Conservation (phyloP, 2,797 vertebrate species). For the Streptopelia turtur region DNA sequence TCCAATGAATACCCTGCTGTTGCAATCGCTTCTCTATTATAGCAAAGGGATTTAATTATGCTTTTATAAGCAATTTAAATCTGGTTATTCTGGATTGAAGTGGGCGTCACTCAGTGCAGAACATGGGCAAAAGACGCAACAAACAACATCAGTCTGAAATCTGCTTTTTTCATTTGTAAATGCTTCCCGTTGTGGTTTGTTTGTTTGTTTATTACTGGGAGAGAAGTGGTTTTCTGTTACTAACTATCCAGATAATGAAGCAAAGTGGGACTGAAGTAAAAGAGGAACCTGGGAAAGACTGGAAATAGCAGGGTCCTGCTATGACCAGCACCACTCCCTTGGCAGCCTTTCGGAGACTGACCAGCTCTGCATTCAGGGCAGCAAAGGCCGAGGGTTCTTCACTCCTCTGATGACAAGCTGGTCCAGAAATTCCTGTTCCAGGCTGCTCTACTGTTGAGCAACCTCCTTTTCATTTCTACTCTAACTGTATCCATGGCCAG, state of each 20-base stretch:
- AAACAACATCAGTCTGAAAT: neutral
- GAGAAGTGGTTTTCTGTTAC: neutral
- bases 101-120: neutral
- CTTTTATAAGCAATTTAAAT: conserved; percentile 24
- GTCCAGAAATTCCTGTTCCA: conserved; percentile 60
- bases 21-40: neutral
- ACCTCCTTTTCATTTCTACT: conserved; percentile 40
- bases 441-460: neutral
- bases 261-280: neutral
- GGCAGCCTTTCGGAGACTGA: neutral
- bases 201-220: neutral
- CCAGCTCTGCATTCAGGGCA: neutral
- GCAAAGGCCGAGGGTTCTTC: neutral
- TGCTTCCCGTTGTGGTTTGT: neutral
- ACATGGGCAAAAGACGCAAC: accelerated
- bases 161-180: neutral
- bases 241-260: neutral
- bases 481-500: conserved; percentile 48
- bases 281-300: neutral
- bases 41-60: neutral
- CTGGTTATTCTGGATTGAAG: conserved; percentile 25
- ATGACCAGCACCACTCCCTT: neutral
- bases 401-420: neutral
- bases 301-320: neutral
- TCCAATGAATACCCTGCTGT: neutral